A percentile compares a stretch with the other conserved stretches of the same genome.
Conservation (phyloP, 2,888 invertebrate genomes). For the Formica aserva region DNA sequence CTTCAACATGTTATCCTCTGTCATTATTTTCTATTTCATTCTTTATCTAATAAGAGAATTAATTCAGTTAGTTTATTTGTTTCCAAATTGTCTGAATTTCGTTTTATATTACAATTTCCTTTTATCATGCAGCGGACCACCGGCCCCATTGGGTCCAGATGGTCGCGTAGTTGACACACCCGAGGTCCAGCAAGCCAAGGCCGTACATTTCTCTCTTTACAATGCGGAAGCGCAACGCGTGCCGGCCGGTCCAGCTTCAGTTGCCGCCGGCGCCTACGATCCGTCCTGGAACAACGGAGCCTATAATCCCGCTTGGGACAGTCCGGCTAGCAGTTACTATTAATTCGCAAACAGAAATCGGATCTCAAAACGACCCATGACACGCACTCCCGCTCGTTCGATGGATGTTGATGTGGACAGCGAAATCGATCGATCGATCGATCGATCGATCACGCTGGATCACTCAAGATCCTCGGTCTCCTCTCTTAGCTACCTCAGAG, state of each 20-base stretch:
- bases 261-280: conserved; percentile 70
- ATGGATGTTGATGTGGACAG: neutral
- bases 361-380: conserved; percentile 22
- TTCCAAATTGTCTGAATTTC: neutral
- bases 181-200: conserved; percentile 85
- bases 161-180: conserved; percentile 85
- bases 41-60: neutral
- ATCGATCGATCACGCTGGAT: conserved; percentile 23
- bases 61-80: neutral
- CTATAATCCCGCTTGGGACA: conserved; percentile 68
- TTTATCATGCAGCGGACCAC: conserved; percentile 80
- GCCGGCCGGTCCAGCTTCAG: conserved; percentile 73
- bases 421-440: conserved; percentile 8
- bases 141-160: conserved; percentile 83
- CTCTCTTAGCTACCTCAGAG: conserved; percentile 62
- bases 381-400: conserved; percentile 9
- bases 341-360: conserved; percentile 47
- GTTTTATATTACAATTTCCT: neutral
- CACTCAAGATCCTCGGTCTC: neutral
- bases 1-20: neutral
- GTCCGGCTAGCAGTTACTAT: conserved; percentile 69
- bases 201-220: conserved; percentile 83
- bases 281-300: conserved; percentile 72
- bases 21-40: neutral
- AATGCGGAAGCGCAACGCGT: conserved; percentile 79